Evolutionary conservation across 2,113 vertebrate genomes (phyloP), one percentile per base, ranked within the genome.

Genomic region (Campylorhamphus procurvoides): DNA sequence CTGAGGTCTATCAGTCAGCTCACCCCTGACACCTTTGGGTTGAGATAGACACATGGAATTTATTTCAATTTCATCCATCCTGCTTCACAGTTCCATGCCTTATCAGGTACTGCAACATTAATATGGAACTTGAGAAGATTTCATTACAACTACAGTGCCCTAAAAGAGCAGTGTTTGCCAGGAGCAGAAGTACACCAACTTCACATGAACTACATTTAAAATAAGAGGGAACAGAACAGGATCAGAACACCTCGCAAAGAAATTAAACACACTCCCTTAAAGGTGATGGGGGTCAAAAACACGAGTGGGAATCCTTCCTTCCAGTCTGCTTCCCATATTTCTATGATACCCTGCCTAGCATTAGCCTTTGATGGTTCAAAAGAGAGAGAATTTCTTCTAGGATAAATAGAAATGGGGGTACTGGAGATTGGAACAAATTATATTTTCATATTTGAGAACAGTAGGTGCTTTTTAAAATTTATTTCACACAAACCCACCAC

Each of bases 101-200:
- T 9, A 46, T 17, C 59, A 31, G 2, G 2, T 39, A 66, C 1
- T 0, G 1, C 27, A 82, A 44, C 18, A 53, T 35, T 18, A 47
- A 67, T 6, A 47, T 0, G 0, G 50, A 84, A 25, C 6, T 46
- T 27, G 25, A 58, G 25, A 22, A 78, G 47, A 87, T 35, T 84
- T 64, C 7, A 9, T 67, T 78, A 42, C 18, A 74, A 4, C 10
- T 58, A 16, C 14, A 55, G 33, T 23, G 15, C 20, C 5, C 1
- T 27, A 10, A 16, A 58, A 67, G 19, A 84, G 25, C 19, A 33
- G 19, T 4, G 0, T 46, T 63, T 59, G 31, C 17, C 64, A 58
- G 50, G 22, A 75, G 28, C 71, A 62, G 15, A 80, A 86, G 27
- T 24, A 44, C 33, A 44, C 7, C 1, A 2, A 27, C 17, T 35